Evolutionary conservation across 2,888 invertebrate species (phyloP).

Genomic region (Tanypteryx hageni): DNA sequence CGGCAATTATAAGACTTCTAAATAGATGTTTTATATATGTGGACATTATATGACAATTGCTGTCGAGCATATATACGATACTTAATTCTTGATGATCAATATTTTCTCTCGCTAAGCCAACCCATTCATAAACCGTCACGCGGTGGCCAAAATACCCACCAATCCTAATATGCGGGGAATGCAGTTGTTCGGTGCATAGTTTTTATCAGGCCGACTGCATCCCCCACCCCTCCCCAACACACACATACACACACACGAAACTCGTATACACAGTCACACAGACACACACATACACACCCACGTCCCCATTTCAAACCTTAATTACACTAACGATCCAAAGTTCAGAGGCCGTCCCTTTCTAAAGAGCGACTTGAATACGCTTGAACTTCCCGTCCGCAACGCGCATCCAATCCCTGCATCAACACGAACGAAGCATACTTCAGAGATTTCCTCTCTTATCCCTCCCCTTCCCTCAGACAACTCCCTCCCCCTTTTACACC

Average conservation of each 20-base stretch:
- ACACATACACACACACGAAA: background rate
- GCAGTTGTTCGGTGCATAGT: no score
- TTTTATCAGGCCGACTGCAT: no score
- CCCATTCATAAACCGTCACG: no score
- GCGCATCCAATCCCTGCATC: constrained; percentile 12
- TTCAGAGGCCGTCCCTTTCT: background rate
- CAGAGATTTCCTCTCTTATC: background rate
- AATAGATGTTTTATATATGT: no score
- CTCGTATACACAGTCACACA: background rate
- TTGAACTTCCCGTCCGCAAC: background rate
- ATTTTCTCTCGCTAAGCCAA: no score
- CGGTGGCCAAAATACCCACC: no score
- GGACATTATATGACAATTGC: no score
- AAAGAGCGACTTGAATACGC: constrained; percentile 23
- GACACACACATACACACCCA: background rate
- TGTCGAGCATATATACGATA: no score
- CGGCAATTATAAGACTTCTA: no score
- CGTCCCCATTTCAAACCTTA: background rate
- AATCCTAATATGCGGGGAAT: no score
- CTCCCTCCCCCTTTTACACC: background rate
- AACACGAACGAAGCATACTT: background rate
- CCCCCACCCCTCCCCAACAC: no score
- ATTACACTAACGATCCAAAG: constrained; percentile 49
- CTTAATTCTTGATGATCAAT: no score
- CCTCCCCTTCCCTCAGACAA: background rate